Base-by-base conservation (phyloP, 2,888 invertebrate species). In the Pollenia labialis region DNA sequence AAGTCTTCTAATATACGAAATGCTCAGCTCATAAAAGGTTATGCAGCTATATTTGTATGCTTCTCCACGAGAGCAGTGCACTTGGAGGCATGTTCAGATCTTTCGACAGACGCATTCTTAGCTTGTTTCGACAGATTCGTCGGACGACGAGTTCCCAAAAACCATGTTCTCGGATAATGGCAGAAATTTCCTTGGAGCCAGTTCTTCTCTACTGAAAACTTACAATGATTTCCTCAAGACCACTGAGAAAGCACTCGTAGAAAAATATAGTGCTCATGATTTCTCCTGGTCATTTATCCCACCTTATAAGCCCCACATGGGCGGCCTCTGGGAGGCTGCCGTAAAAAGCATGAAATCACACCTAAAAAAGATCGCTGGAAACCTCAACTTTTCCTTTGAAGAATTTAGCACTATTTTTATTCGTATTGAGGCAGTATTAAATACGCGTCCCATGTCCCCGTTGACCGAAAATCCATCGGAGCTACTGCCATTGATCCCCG, bases 391-490 rank as follows among this genome's bases (percentile, higher is more conserved):
- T 52, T 14, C 52, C 14, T 52, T 3, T 9, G 56, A 56, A 18
- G 23, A 56, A 18, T 56, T 56, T 23, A 10, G 18, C 4, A 56
- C 18, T 10, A 56, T 56, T 8, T 8, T 18, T 10, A 18, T 16
- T 23, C 16, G 56, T 14, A 56, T 56, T 10, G 56, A 56, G 14
- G 56, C 56, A 11, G 56, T 56, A 56, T 10, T 56, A 56, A 56
- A 56, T 23, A 18, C 9, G 23, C 56, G 56, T 11, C 56, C 56
- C 16, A 56, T 56, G 56, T 56, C 56, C 11, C 56, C 56, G 4
- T 56, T 56, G 11, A 56, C 2, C 18, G 23, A 56, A 56, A 18
- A 1, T 11, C 56, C 18, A 18, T 11, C 56, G 9, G 56, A 56
- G 10, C 23, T 56, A 23, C 10, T 56, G 3, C 23, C 56, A 8